These are phyloP conservation scores for Lepidocolaptes lacrymiger DNA, from an alignment of 2,797 vertebrate genomes.

Conservation along the genomic window DNA sequence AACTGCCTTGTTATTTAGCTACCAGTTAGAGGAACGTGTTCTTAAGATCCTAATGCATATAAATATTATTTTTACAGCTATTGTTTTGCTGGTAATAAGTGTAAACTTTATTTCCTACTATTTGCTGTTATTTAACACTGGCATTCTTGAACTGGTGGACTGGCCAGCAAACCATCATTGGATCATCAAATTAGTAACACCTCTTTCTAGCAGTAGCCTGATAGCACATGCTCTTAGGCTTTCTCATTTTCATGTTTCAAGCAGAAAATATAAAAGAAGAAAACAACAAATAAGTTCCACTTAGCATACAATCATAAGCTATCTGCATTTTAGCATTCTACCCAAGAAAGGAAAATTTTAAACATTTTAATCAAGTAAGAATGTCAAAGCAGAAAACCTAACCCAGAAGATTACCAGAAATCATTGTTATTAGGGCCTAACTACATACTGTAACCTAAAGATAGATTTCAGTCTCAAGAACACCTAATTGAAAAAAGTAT, in stretches of 20 bases:
- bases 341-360: neutral
- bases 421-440: neutral
- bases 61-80: neutral
- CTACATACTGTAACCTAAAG: neutral
- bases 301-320: neutral
- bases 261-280: neutral
- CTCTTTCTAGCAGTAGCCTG: neutral
- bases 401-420: neutral
- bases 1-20: neutral
- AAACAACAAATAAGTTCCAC: neutral
- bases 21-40: neutral
- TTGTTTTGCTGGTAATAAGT: neutral
- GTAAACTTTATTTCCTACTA: neutral
- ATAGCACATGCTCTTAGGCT: neutral
- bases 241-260: neutral
- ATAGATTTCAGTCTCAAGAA: neutral
- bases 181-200: neutral
- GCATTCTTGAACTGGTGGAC: neutral
- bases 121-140: neutral
- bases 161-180: neutral
- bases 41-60: neutral
- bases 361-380: neutral
- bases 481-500: neutral
- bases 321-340: neutral
- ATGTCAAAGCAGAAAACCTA: neutral